These are phyloP conservation scores for Plebejus argus DNA, from an alignment of 2,888 invertebrate genomes.

Conservation along the genomic window DNA sequence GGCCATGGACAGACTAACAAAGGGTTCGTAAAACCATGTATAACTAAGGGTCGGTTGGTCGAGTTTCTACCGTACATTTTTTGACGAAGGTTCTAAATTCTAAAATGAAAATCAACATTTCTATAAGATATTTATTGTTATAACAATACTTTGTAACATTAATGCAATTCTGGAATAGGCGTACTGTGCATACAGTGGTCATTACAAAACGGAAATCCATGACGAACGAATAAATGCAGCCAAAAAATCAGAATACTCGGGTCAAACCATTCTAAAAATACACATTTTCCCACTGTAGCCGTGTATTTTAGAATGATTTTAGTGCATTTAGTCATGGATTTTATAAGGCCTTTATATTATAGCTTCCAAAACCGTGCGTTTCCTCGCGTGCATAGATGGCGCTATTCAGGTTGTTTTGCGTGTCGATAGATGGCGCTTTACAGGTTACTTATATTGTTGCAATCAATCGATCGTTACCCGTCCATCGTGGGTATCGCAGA, in stretches of 20 bases:
- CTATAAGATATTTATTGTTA: slow-evolving; percentile 65
- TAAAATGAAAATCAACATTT: slow-evolving; percentile 36
- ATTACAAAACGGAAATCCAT: slow-evolving; percentile 26
- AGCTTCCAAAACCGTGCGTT: background rate
- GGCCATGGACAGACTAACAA: no score
- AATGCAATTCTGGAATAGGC: slow-evolving; percentile 55
- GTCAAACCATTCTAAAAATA: background rate
- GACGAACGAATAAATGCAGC: slow-evolving; percentile 20
- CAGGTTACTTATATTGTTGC: no score
- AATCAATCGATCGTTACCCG: no score
- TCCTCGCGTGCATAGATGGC: background rate
- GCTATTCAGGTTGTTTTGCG: background rate
- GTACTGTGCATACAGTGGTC: slow-evolving; percentile 49
- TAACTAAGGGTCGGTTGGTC: no score
- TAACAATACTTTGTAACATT: slow-evolving; percentile 75
- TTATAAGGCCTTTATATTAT: background rate
- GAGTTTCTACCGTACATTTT: no score
- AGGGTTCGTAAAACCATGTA: no score
- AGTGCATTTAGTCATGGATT: slow-evolving; percentile 1
- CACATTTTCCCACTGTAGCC: background rate
- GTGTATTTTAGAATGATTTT: slow-evolving; percentile 9
- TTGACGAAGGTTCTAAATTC: slow-evolving; percentile 25
- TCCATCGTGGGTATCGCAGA: no score
- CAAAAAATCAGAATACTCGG: slow-evolving; percentile 12
- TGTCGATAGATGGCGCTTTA: slow-evolving; percentile 20